These are phyloP conservation scores for Popillia japonica DNA, from an alignment of 1,140 invertebrate species.

Conservation along the genomic window DNA sequence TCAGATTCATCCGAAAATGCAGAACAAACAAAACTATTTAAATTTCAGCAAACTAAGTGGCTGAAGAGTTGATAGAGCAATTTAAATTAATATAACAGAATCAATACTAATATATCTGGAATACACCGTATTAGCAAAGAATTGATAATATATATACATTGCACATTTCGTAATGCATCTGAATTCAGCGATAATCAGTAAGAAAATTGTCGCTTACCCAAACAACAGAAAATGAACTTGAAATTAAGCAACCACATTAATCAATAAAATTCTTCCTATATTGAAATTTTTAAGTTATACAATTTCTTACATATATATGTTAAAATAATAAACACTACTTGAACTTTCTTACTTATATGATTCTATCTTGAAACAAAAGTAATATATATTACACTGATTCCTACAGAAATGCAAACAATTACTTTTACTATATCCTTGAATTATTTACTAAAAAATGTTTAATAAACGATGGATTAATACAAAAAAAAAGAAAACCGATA, in stretches of 20 bases:
- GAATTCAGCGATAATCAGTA: background rate
- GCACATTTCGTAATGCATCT: background rate
- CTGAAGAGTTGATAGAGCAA: too few species aligned
- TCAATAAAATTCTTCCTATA: slow-evolving; percentile 58
- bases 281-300: slow-evolving; percentile 46
- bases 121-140: too few species aligned
- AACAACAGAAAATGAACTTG: background rate
- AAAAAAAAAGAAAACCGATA: background rate
- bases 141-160: background rate
- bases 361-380: slow-evolving; percentile 28
- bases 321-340: slow-evolving; percentile 39
- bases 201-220: slow-evolving; percentile 1
- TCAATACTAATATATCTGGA: too few species aligned
- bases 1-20: background rate
- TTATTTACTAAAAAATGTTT: slow-evolving; percentile 23
- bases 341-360: slow-evolving; percentile 35
- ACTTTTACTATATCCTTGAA: slow-evolving; percentile 8
- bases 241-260: slow-evolving; percentile 58
- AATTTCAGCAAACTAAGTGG: background rate
- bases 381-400: slow-evolving; percentile 40
- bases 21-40: background rate
- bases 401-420: slow-evolving; percentile 40
- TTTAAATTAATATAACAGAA: too few species aligned
- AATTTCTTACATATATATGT: slow-evolving; percentile 41
- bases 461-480: background rate